These are phyloP conservation scores for Barbus barbus DNA, from an alignment of 2,113 vertebrate genomes.

Conservation along the genomic window DNA sequence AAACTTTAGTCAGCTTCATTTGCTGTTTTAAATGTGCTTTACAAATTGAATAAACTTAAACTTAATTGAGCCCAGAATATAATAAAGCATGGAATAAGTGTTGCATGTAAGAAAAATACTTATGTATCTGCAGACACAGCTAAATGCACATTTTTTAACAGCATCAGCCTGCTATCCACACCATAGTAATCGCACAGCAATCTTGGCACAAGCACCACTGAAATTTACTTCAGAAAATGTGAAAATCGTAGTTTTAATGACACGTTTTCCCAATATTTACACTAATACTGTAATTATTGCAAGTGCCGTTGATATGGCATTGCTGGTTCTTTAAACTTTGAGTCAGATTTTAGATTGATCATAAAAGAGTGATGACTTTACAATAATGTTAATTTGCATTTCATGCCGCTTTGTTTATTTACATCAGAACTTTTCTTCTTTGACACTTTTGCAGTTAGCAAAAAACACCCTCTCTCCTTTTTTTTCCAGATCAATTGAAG, in stretches of 20 bases:
- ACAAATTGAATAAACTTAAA: not conserved
- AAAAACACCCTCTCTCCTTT: constrained; percentile 31
- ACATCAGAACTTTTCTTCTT: constrained; percentile 47
- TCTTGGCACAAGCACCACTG: not conserved
- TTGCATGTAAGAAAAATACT: not conserved
- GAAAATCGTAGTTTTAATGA: not conserved
- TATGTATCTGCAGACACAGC: not conserved
- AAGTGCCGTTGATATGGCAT: not conserved
- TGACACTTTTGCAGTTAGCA: constrained; percentile 54
- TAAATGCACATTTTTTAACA: not conserved
- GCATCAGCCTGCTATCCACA: not conserved
- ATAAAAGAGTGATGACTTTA: not conserved
- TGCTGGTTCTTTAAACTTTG: not conserved
- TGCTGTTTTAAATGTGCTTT: not conserved
- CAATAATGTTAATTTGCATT: constrained; percentile 25
- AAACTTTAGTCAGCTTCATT: too few species aligned
- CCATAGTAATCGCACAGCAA: not conserved
- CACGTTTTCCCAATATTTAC: not conserved
- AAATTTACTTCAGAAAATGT: not conserved
- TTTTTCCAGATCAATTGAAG: constrained; percentile 49
- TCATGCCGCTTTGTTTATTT: constrained; percentile 35
- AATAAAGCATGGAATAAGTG: not conserved
- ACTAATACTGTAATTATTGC: not conserved
- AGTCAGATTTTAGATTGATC: not conserved
- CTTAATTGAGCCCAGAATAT: not conserved